Conservation (phyloP, 2,888 invertebrate species). For the Lysandra bellargus region DNA sequence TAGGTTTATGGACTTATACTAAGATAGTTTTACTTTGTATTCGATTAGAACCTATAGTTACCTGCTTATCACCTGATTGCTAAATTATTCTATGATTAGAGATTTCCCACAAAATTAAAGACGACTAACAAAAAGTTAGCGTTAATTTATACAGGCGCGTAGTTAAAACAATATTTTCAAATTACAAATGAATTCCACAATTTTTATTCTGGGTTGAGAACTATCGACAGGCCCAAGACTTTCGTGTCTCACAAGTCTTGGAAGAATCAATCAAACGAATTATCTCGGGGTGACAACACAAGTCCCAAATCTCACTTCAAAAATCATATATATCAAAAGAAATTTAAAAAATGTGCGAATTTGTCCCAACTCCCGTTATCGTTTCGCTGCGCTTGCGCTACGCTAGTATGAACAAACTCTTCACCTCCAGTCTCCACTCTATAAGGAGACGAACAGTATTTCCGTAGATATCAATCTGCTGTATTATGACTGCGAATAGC, state of each 20-base stretch:
- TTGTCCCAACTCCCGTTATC: background rate
- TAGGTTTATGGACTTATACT: background rate
- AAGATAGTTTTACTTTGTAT: background rate
- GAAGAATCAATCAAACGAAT: background rate
- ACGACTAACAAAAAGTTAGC: background rate
- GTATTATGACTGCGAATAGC: constrained; percentile 1
- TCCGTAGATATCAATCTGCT: background rate
- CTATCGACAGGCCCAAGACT: background rate
- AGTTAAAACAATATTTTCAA: background rate
- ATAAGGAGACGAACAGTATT: background rate
- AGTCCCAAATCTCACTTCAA: background rate
- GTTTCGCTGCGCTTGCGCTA: background rate
- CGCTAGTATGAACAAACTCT: background rate
- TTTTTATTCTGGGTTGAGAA: too few relatives aligned
- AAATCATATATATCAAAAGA: too few relatives aligned
- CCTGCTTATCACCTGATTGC: background rate
- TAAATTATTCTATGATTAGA: too few relatives aligned
- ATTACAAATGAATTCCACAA: too few relatives aligned
- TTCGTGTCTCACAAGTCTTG: background rate
- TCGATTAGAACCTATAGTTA: background rate
- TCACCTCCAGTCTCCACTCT: background rate
- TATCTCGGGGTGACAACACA: background rate
- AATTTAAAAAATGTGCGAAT: too few relatives aligned
- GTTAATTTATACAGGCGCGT: background rate
- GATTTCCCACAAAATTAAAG: background rate